Percentiles rank a stretch among this genome's conserved stretches.
Evolutionary conservation across 64 coral and sea anemone species (phyloP).

Genomic region (Anthopleura sola): DNA sequence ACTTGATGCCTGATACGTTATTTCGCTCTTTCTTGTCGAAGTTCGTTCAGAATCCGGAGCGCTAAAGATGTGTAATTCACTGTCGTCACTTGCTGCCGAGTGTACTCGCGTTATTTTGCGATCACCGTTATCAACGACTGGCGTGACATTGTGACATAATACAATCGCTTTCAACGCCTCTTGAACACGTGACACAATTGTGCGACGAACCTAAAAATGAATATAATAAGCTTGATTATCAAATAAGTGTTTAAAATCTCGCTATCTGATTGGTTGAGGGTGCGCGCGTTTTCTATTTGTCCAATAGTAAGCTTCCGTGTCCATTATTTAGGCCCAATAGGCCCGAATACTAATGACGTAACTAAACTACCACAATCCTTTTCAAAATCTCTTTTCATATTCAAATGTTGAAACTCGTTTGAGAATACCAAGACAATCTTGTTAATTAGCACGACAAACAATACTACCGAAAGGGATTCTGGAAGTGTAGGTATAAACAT

Average conservation of each 20-base stretch:
- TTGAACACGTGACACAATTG: constrained; percentile 71
- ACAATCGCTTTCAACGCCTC: constrained; percentile 84
- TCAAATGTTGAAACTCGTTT: too few species aligned
- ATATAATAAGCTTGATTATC: neutral
- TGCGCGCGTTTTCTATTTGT: neutral
- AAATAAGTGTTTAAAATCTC: neutral
- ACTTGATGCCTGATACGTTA: constrained; percentile 95
- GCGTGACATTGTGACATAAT: constrained; percentile 86
- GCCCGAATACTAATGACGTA: too few species aligned
- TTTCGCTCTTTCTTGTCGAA: constrained; percentile 19
- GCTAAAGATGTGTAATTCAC: constrained; percentile 50
- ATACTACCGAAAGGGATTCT: too few species aligned
- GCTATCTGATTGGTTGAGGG: neutral
- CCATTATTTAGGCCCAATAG: neutral
- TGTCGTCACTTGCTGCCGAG: constrained; percentile 70
- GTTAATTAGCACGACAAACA: too few species aligned
- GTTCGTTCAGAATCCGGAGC: neutral
- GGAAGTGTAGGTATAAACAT: too few species aligned
- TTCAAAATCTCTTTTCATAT: too few species aligned
- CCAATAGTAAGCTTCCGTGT: too few species aligned
- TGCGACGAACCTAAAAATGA: constrained; percentile 64
- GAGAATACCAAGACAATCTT: too few species aligned
- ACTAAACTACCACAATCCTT: too few species aligned
- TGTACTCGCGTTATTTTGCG: constrained; percentile 16
- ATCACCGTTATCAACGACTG: constrained; percentile 41